Base-by-base conservation (phyloP, 2,888 invertebrate species). In the Phengaris arion region DNA sequence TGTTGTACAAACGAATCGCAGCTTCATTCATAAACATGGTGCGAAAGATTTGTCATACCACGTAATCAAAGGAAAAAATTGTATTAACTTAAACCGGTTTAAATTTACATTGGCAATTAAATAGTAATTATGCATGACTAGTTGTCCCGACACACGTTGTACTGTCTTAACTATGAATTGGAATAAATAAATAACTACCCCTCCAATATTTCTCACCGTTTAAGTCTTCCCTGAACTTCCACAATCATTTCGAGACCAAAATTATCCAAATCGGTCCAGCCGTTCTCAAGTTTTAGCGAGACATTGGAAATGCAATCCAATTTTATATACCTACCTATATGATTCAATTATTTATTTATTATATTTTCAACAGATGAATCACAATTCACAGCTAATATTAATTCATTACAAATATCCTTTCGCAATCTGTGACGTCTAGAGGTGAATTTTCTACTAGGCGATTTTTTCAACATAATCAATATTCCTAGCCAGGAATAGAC, bases 11-110 rank as follows among this genome's bases (percentile, higher is more conserved):
- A 64, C 64, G 12, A 35, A 10, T 12, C 22, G 15, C 59, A 64
- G 64, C 35, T 64, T 64, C 64, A 64, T 64, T 64, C 64, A 64
- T 64, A 64, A 64, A 64, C 35, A 64, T 13, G 0, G 64, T 35
- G 64, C 35, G 35, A 64, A 12, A 35, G 35, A 64, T 64, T 64
- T 64, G 64, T 64, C 64, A 35, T 35, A 35, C 0, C 35, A 35
- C 35, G 35, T 35, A 35, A 35, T 35, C 35, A 64, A 45, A 64
- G 64, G 7, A 64, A 64, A 12, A 35, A 22, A 22, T 22, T 59
- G 59, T 45, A 64, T 64, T 12, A 64, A 35, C 7, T 64, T 7
- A 64, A 64, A 13, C 64, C 35, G 45, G 64, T 64, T 45, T 35
- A 12, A 35, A 64, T 52, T 52, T 52, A 52, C 52, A 64, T 59